These are phyloP conservation scores for Volucella zonaria DNA, from an alignment of 2,888 invertebrate genomes.

Conservation along the genomic window DNA sequence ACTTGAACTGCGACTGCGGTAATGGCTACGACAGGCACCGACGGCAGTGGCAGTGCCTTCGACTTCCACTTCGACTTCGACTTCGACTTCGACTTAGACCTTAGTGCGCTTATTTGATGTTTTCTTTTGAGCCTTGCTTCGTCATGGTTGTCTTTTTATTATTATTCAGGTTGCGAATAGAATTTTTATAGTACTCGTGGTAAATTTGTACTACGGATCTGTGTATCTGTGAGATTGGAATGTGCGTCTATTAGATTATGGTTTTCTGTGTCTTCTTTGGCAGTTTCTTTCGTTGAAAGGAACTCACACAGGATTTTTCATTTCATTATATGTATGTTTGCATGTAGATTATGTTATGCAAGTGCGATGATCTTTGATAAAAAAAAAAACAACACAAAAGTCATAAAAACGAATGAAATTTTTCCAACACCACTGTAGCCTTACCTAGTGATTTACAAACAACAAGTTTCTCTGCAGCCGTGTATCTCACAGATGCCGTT, in stretches of 20 bases:
- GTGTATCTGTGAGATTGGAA: slow-evolving; percentile 67
- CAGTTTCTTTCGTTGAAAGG: slow-evolving; percentile 26
- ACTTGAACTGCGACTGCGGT: background rate
- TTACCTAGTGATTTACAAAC: slow-evolving; percentile 1
- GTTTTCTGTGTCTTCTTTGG: slow-evolving; percentile 38
- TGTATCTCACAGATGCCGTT: slow-evolving; percentile 40
- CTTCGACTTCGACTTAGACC: slow-evolving; percentile 60
- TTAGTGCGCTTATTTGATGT: slow-evolving; percentile 65
- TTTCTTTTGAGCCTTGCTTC: slow-evolving; percentile 63
- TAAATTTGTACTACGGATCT: background rate
- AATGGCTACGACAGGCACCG: slow-evolving; percentile 14
- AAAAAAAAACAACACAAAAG: slow-evolving; percentile 20
- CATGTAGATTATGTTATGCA: slow-evolving; percentile 56
- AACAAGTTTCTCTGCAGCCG: slow-evolving; percentile 33
- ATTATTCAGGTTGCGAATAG: slow-evolving; percentile 69
- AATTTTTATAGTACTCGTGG: slow-evolving; percentile 24
- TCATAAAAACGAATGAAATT: slow-evolving; percentile 30
- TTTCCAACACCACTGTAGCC: slow-evolving; percentile 62
- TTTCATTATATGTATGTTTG: slow-evolving; percentile 14
- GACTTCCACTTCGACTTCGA: background rate
- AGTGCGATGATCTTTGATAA: slow-evolving; percentile 61
- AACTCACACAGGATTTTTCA: background rate
- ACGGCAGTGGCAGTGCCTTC: background rate
- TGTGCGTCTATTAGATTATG: slow-evolving; percentile 69
- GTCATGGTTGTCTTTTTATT: slow-evolving; percentile 56